These are phyloP conservation scores for Calephelis nemesis DNA, from an alignment of 1,140 invertebrate genomes.

Conservation along the genomic window DNA sequence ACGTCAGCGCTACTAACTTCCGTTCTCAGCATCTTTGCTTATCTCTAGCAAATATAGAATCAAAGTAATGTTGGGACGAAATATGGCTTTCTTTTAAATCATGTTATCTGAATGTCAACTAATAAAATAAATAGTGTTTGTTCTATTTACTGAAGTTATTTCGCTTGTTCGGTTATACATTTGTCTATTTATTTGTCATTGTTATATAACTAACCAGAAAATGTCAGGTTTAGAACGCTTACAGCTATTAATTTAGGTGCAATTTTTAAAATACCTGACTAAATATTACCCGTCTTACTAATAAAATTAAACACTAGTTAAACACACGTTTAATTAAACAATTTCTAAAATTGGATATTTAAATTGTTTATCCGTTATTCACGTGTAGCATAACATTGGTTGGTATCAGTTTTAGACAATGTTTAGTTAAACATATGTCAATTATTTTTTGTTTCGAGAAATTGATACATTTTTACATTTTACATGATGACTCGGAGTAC, in stretches of 20 bases:
- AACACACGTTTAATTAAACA: too few species aligned
- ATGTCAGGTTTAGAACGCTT: not conserved
- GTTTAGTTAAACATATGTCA: too few species aligned
- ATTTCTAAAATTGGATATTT: too few species aligned
- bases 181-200: not conserved
- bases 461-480: too few species aligned
- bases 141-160: constrained; percentile 41
- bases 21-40: constrained; percentile 63
- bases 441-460: too few species aligned
- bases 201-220: not conserved
- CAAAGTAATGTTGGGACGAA: constrained; percentile 52
- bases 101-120: constrained; percentile 19
- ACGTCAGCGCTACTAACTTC: constrained; percentile 56
- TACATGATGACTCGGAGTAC: too few species aligned
- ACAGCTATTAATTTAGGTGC: too few species aligned
- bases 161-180: constrained; percentile 22
- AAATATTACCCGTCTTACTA: not conserved
- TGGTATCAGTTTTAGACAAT: too few species aligned
- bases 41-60: constrained; percentile 73
- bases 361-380: too few species aligned
- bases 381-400: too few species aligned
- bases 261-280: too few species aligned
- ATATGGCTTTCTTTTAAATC: constrained; percentile 48
- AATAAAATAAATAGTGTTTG: constrained; percentile 28
- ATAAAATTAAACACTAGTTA: not conserved